phyloP scores from a whole-genome alignment of 64 coral and sea anemone genomes.

The Stichodactyla mertensii region DNA sequence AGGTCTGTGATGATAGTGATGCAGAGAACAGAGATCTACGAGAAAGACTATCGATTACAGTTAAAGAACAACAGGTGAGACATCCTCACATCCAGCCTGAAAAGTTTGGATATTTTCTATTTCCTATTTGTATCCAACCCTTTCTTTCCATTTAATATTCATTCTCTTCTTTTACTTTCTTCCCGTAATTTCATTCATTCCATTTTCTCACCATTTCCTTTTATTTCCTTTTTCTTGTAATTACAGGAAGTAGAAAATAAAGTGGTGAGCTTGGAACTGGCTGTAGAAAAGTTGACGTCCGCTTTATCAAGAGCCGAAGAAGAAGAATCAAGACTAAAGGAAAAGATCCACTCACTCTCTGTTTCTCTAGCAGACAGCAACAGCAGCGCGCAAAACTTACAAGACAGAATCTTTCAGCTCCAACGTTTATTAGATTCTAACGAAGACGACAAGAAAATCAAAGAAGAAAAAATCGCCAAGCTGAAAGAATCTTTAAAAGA shows the following conservation, averaged over 20 bases:
- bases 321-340: slow-evolving; percentile 70
- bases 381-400: slow-evolving; percentile 76
- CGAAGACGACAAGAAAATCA: slow-evolving; percentile 70
- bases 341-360: slow-evolving; percentile 74
- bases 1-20: slow-evolving; percentile 43
- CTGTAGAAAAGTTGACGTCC: slow-evolving; percentile 60
- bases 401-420: slow-evolving; percentile 80
- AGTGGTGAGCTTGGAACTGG: slow-evolving; percentile 31
- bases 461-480: slow-evolving; percentile 51
- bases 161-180: not conserved
- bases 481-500: slow-evolving; percentile 63
- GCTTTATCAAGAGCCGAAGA: slow-evolving; percentile 46
- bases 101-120: not conserved
- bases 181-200: not conserved
- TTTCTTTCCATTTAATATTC: not conserved
- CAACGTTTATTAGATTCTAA: slow-evolving; percentile 74
- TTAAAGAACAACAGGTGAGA: slow-evolving; percentile 37
- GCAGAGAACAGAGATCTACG: slow-evolving; percentile 43
- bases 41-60: slow-evolving; percentile 36
- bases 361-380: slow-evolving; percentile 81
- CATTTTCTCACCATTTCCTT: not conserved
- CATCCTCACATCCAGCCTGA: not conserved
- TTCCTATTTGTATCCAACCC: not conserved
- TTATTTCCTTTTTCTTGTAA: not conserved
- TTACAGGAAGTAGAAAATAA: slow-evolving; percentile 64